Percentiles rank a stretch among this genome's conserved stretches.
Conservation (phyloP, 2,113 vertebrate species). For the Speoplatyrhinus poulsoni region DNA sequence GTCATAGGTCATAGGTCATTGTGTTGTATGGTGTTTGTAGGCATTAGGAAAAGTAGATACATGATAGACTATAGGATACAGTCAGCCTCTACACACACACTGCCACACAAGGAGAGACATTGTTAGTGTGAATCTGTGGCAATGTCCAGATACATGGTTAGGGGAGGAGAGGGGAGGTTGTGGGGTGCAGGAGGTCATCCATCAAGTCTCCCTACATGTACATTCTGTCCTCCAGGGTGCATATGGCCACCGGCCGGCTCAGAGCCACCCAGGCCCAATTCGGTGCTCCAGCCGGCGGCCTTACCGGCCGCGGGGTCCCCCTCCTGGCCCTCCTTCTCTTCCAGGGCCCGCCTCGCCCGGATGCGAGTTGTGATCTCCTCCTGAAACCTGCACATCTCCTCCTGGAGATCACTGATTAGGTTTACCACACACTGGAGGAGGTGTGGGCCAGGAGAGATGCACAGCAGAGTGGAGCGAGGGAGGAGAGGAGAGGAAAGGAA, state of each 20-base stretch:
- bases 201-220: conserved; percentile 87
- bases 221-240: conserved; percentile 79
- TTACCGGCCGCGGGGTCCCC: conserved; percentile 62
- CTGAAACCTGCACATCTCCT: conserved; percentile 98
- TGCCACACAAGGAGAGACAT: conserved; percentile 28
- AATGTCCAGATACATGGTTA: conserved; percentile 57
- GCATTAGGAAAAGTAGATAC: conserved; percentile 51
- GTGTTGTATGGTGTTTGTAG: conserved; percentile 15
- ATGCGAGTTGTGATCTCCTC: conserved; percentile 95
- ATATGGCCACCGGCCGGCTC: conserved; percentile 68
- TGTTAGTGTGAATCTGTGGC: conserved; percentile 65
- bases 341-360: conserved; percentile 86
- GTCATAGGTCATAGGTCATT: not conserved
- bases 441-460: conserved; percentile 13
- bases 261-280: conserved; percentile 35
- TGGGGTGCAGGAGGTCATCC: conserved; percentile 61
- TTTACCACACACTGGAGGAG: conserved; percentile 92
- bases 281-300: conserved; percentile 51
- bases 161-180: conserved; percentile 41
- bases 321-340: conserved; percentile 70
- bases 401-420: conserved; percentile 97
- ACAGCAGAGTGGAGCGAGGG: not conserved
- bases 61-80: conserved; percentile 26
- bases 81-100: conserved; percentile 18
- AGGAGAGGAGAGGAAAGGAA: not conserved